Evolutionary conservation across 2,888 invertebrate species (phyloP), one percentile per base, ranked within the genome.

Genomic region (Orthosia incerta): DNA sequence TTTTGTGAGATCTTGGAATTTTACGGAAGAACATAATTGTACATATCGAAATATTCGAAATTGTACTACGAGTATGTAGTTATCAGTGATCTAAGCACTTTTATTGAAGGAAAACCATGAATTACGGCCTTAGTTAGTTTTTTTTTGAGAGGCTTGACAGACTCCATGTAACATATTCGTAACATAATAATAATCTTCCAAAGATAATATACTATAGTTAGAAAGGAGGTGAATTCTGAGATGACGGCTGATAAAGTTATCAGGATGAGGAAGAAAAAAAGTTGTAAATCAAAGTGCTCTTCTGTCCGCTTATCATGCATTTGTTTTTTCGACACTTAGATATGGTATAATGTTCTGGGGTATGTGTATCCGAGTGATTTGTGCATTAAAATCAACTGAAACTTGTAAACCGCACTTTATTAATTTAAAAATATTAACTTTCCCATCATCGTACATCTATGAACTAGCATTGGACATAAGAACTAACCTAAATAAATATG

Each of bases 11-110:
- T 51, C 51, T 53, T 59, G 26, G 46, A 20, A 62, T 57, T 39
- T 9, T 53, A 15, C 13, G 51, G 48, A 53, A 59, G 51, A 62
- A 74, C 18, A 66, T 53, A n/a, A 13, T 48, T 51, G 7, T 64
- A 65, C 15, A 48, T 45, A 20, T 31, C 16, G 1, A 11, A n/a
- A 31, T 48, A 11, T n/a, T n/a, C n/a, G n/a, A n/a, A n/a, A n/a
- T n/a, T n/a, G n/a, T n/a, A n/a, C n/a, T n/a, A n/a, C n/a, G n/a
- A n/a, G n/a, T 57, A 26, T 45, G 2, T n/a, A 46, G 18, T 15
- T 60, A 26, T 51, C 20, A 51, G 60, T 12, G 20, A 13, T 39
- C 13, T 39, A 20, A 53, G 50, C 7, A 51, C n/a, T 20, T 26
- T 26, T 20, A 26, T 45, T 57, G 18, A 12, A 26, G 7, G 16